phyloP scores from a whole-genome alignment of 2,888 invertebrate species.

The Cataglyphis rosenhaueri region DNA sequence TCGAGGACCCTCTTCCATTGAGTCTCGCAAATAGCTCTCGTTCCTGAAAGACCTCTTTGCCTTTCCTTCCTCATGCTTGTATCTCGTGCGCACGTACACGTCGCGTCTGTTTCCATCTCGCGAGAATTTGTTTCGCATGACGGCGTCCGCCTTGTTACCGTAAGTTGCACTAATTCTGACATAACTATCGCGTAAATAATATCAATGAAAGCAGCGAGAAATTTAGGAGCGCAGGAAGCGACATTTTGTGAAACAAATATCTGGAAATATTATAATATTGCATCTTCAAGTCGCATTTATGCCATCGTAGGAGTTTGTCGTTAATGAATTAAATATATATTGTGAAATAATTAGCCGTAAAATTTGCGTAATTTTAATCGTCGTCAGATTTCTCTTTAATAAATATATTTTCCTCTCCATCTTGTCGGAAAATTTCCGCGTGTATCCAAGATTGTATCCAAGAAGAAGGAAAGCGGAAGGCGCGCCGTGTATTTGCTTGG shows the following conservation, averaged over 20 bases:
- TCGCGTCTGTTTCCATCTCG: constrained; percentile 53
- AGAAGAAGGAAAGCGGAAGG: constrained; percentile 16
- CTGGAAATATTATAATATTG: background rate
- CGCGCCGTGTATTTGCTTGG: constrained; percentile 56
- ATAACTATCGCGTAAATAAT: constrained; percentile 14
- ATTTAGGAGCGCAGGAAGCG: background rate
- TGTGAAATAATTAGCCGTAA: background rate
- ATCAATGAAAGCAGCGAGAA: background rate
- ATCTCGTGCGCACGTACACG: constrained; percentile 53
- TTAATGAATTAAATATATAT: background rate
- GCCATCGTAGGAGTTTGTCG: background rate
- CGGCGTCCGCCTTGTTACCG: constrained; percentile 3
- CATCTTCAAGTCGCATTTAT: background rate
- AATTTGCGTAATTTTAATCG: background rate
- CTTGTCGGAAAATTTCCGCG: constrained; percentile 34
- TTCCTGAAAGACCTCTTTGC: constrained; percentile 71
- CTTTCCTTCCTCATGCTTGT: constrained; percentile 26
- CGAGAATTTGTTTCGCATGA: constrained; percentile 40
- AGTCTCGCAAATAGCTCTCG: constrained; percentile 79
- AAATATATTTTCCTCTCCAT: constrained; percentile 35
- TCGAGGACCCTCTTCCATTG: constrained; percentile 80
- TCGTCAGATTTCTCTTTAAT: constrained; percentile 27
- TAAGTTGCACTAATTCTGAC: constrained; percentile 21
- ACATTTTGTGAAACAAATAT: background rate
- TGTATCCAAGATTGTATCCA: constrained; percentile 43